Percentiles rank a stretch among this genome's conserved stretches.
Conservation (phyloP, 2,797 vertebrate species). For the Clarias pachynema region DNA sequence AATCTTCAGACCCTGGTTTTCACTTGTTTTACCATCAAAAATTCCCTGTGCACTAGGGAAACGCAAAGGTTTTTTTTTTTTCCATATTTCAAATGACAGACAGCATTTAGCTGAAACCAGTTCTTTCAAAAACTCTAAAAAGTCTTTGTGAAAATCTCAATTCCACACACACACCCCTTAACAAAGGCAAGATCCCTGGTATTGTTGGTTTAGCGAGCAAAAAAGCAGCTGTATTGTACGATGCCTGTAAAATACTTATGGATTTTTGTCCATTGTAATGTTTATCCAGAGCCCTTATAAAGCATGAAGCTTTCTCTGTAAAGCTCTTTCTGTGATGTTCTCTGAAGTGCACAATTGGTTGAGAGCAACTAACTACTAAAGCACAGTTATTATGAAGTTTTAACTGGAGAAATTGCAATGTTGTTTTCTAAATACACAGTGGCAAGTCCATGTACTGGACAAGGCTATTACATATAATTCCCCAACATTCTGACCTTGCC, state of each 20-base stretch:
- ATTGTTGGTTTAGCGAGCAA: constrained; percentile 26
- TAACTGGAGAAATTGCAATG: background rate
- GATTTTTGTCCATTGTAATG: constrained; percentile 19
- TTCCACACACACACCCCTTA: constrained; percentile 16
- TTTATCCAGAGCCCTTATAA: constrained; percentile 38
- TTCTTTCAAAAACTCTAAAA: background rate
- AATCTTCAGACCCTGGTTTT: background rate
- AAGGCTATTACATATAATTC: background rate
- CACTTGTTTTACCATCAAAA: background rate
- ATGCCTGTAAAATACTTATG: constrained; percentile 19
- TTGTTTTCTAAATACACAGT: constrained; percentile 20
- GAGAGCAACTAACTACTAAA: background rate
- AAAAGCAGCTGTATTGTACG: constrained; percentile 1
- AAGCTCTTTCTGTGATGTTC: constrained; percentile 4
- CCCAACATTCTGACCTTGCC: background rate
- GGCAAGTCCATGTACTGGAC: background rate
- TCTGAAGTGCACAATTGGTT: background rate
- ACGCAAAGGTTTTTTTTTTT: background rate
- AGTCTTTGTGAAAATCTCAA: background rate
- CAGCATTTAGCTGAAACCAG: background rate
- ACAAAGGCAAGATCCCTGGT: constrained; percentile 27
- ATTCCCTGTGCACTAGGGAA: background rate
- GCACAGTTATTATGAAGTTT: background rate
- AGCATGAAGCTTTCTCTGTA: background rate
- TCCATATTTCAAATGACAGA: background rate